Conservation (phyloP, 1,140 invertebrate genomes). For the Drosophila trapezifrons region DNA sequence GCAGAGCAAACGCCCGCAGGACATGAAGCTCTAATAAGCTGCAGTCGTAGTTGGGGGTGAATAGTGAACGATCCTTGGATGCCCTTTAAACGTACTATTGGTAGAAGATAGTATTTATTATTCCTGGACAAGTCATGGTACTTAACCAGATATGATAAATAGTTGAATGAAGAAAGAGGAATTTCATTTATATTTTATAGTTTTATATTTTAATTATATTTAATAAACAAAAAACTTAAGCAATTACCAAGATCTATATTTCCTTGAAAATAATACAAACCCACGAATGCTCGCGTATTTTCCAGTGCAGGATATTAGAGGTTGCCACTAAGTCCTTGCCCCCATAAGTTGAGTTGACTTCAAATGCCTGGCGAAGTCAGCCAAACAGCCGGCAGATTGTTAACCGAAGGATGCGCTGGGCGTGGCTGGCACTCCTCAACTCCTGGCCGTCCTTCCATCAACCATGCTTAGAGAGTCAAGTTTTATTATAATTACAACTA, state of each 20-base stretch:
- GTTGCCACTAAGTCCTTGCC: no score
- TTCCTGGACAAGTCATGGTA: not conserved
- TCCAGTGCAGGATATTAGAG: no score
- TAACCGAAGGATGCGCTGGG: conserved; percentile 41
- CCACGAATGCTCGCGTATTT: no score
- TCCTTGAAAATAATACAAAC: no score
- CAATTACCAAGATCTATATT: no score
- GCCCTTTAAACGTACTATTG: not conserved
- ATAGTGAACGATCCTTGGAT: not conserved
- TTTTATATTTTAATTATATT: no score
- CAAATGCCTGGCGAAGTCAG: conserved; percentile 35
- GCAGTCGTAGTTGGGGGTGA: not conserved
- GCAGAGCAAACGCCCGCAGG: conserved; percentile 33
- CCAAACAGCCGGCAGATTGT: conserved; percentile 44
- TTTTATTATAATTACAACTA: conserved; percentile 83
- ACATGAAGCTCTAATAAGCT: conserved; percentile 25
- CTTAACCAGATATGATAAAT: no score
- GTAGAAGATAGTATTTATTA: no score
- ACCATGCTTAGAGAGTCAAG: conserved; percentile 67
- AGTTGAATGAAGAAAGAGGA: no score
- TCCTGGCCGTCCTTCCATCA: not conserved
- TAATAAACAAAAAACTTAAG: no score
- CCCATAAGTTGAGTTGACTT: conserved; percentile 7
- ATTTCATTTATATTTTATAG: no score
- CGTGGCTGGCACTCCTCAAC: not conserved